phyloP scores from a whole-genome alignment of 2,797 vertebrate species.

The Crenuchus spilurus region DNA sequence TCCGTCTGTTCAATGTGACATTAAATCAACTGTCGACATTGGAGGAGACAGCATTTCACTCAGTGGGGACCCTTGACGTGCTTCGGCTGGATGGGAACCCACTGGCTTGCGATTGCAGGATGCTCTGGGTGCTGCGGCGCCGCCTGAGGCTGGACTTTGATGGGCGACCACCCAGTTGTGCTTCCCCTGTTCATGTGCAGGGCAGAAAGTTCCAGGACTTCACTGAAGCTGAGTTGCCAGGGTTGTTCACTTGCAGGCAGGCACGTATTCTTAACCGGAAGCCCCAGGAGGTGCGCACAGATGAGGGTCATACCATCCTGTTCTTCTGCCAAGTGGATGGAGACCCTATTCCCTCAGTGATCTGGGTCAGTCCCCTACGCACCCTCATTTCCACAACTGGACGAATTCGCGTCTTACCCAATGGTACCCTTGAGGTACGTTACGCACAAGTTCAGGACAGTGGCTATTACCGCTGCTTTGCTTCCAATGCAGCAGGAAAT shows the following conservation, averaged over 20 bases:
- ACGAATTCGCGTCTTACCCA: conserved; percentile 75
- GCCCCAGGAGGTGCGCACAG: conserved; percentile 69
- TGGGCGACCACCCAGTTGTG: conserved; percentile 71
- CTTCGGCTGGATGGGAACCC: conserved; percentile 84
- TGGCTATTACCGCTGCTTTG: conserved; percentile 83
- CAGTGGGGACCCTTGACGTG: conserved; percentile 72
- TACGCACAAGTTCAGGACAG: conserved; percentile 81
- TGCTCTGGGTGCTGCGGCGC: conserved; percentile 82
- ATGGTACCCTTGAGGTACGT: conserved; percentile 85
- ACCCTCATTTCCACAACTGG: conserved; percentile 68
- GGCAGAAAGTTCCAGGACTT: conserved; percentile 78
- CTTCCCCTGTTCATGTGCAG: conserved; percentile 69
- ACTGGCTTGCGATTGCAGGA: conserved; percentile 86
- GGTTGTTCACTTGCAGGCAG: conserved; percentile 79
- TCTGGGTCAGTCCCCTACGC: conserved; percentile 81
- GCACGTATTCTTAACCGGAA: conserved; percentile 75
- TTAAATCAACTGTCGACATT: conserved; percentile 82
- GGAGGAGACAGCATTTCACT: conserved; percentile 79
- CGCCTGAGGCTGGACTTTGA: conserved; percentile 74
- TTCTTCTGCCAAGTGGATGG: conserved; percentile 83
- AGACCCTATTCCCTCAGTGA: conserved; percentile 79
- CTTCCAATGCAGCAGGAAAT: conserved; percentile 84
- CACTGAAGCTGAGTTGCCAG: conserved; percentile 67
- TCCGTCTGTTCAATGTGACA: conserved; percentile 82
- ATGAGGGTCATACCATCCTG: conserved; percentile 78